Evolutionary conservation across 1,140 invertebrate species (phyloP).

Genomic region (Drosophila tsacasi): DNA sequence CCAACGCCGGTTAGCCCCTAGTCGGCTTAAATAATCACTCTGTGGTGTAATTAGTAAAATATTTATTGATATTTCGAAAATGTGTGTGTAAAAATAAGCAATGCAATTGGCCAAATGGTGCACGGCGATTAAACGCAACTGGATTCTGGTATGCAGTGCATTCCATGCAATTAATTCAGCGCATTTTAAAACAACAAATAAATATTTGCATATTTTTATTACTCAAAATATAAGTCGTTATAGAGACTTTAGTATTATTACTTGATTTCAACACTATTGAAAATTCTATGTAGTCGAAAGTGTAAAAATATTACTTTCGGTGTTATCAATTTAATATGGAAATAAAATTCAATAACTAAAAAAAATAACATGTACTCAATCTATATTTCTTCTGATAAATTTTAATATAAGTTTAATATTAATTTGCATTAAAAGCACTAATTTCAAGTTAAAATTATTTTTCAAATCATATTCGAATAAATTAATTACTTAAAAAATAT

Average conservation of each 20-base stretch:
- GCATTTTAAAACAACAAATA: background rate
- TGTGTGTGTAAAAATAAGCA: slow-evolving; percentile 28
- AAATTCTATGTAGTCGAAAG: too few relatives aligned
- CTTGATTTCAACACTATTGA: too few relatives aligned
- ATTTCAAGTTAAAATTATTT: too few relatives aligned
- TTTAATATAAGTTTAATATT: background rate
- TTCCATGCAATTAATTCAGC: background rate
- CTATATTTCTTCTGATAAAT: background rate
- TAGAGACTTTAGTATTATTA: background rate
- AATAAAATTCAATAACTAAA: too few relatives aligned
- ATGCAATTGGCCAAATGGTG: slow-evolving; percentile 35
- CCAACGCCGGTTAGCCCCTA: slow-evolving; percentile 15
- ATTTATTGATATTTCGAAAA: slow-evolving; percentile 56
- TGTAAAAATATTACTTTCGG: too few relatives aligned
- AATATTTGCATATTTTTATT: background rate
- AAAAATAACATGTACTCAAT: too few relatives aligned
- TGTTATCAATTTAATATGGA: too few relatives aligned
- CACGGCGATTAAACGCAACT: slow-evolving; percentile 12
- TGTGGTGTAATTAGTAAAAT: slow-evolving; percentile 55
- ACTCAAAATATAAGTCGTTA: background rate
- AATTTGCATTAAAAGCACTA: too few relatives aligned
- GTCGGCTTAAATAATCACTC: slow-evolving; percentile 53
- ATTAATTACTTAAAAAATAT: too few relatives aligned
- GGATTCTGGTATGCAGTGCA: background rate
- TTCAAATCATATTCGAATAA: too few relatives aligned